Conservation (phyloP, 2,888 invertebrate species). For the Selenia dentaria region DNA sequence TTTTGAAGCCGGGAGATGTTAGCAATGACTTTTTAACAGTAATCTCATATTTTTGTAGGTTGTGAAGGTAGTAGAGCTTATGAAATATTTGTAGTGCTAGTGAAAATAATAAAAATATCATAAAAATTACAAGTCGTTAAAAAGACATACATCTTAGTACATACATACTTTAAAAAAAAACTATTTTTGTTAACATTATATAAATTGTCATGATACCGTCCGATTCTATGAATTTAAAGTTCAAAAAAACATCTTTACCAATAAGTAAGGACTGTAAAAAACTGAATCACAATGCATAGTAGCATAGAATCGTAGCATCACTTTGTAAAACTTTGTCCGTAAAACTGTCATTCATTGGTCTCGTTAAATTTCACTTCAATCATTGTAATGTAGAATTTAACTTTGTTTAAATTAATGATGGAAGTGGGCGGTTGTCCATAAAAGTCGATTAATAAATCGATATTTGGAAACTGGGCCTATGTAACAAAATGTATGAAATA, state of each 20-base stretch:
- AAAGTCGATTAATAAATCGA: background rate
- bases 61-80: conserved; percentile 51
- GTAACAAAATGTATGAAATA: background rate
- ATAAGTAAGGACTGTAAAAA: background rate
- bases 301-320: too few species aligned
- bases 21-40: conserved; percentile 60
- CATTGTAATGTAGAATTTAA: conserved; percentile 72
- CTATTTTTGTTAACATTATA: conserved; percentile 62
- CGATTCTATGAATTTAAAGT: conserved; percentile 20
- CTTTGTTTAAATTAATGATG: conserved; percentile 67
- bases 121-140: conserved; percentile 8
- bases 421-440: conserved; percentile 41
- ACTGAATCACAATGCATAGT: background rate
- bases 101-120: conserved; percentile 7
- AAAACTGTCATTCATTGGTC: background rate
- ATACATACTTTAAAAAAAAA: conserved; percentile 51
- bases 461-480: background rate
- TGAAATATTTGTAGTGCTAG: conserved; percentile 16
- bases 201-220: conserved; percentile 47
- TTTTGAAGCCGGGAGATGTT: conserved; percentile 59
- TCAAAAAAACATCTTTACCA: background rate
- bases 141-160: conserved; percentile 15
- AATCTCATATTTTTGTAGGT: conserved; percentile 72
- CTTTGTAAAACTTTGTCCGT: background rate
- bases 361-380: conserved; percentile 43